Evolutionary conservation across 2,113 vertebrate genomes (phyloP), one percentile per base, ranked within the genome.

Genomic region (Dromaius novaehollandiae): DNA sequence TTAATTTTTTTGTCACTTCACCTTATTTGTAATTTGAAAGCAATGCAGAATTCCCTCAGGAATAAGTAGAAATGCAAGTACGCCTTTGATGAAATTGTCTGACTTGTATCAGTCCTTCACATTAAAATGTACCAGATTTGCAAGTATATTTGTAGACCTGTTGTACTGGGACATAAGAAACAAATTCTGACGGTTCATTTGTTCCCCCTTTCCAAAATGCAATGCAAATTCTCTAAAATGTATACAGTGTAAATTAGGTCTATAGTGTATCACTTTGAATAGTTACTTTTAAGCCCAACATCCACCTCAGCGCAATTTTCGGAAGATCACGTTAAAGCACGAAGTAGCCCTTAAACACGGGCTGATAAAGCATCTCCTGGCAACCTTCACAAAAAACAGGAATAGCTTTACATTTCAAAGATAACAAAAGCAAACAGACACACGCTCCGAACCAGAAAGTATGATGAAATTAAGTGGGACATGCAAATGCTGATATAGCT

Each of bases 391-490:
- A 87, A 80, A 81, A 73, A 70, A 71, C 1, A 91, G 82, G 13
- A 96, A 70, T 32, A 96, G 61, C 32, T 92, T 79, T 75, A 87
- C 66, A 86, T 56, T 89, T 93, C 74, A 89, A 91, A 95, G 83
- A 70, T 81, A 82, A 61, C 68, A 94, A 46, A 48, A 51, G 91
- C 79, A 9, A 78, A 92, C 66, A 93, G 44, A 88, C 34, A 83
- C n/a, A 58, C 2, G 2, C 51, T 58, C 66, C 63, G 85, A 93
- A 90, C 61, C 76, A 91, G 55, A 73, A 48, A 76, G 48, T 42
- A 40, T 55, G 63, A 70, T 89, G 61, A 93, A 93, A 84, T 86
- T 91, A 97, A 96, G 79, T 66, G 65, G 87, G 86, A 76, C 51
- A 82, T 34, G 63, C 70, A 96, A 96, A 87, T 93, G 69, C 75